Conservation (phyloP, 30 jellyfish, hydroid and myxozoan genomes). For the Haliclystus octoradiatus region DNA sequence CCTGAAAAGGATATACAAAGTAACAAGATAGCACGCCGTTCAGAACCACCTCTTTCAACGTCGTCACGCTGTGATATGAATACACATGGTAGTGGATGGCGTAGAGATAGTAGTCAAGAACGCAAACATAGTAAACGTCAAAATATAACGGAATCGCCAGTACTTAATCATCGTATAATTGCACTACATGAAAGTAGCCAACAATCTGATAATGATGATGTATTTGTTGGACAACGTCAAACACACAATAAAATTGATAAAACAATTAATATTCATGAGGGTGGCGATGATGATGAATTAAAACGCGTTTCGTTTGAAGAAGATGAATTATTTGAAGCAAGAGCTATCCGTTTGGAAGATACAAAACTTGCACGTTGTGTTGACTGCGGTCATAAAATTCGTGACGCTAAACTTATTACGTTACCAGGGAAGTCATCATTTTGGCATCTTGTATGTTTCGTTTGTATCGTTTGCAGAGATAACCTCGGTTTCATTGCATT, state of each 20-base stretch:
- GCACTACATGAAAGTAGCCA: background rate
- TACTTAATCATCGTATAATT: background rate
- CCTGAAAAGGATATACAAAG: background rate
- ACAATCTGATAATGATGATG: background rate
- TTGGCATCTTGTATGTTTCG: background rate
- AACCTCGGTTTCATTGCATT: conserved; percentile 1
- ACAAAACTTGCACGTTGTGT: background rate
- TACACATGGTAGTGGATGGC: background rate
- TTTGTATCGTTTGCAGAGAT: background rate
- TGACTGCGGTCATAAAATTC: background rate
- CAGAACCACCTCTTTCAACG: background rate
- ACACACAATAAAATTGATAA: too few relatives aligned
- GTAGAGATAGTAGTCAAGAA: background rate
- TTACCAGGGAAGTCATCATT: background rate
- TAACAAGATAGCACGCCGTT: background rate
- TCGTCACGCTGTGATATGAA: too few relatives aligned
- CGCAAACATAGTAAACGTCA: background rate
- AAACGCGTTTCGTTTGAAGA: background rate
- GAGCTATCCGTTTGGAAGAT: background rate
- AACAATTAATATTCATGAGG: background rate
- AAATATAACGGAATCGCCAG: background rate
- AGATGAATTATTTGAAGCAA: background rate
- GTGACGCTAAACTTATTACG: background rate
- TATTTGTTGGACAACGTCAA: background rate
- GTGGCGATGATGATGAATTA: background rate